Percentiles rank a stretch among this genome's conserved stretches.
Evolutionary conservation across 1,140 invertebrate genomes (phyloP).

Genomic region (Trichoplusia ni): DNA sequence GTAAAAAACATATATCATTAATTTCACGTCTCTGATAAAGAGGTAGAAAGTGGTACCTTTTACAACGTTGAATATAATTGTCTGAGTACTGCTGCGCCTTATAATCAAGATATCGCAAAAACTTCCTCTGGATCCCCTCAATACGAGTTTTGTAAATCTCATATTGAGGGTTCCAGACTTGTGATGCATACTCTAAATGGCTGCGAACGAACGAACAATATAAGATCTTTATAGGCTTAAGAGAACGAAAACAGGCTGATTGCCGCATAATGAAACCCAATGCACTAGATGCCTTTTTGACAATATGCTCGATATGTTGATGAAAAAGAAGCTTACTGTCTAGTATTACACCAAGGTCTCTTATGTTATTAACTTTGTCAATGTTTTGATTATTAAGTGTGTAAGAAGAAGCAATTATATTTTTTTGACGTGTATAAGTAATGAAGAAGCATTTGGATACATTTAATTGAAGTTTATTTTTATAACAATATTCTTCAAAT

Average conservation of each 20-base stretch:
- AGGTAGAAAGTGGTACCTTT: too few species aligned
- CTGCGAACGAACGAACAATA: slow-evolving; percentile 42
- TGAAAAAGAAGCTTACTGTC: slow-evolving; percentile 34
- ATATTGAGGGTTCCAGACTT: too few species aligned
- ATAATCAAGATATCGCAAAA: too few species aligned
- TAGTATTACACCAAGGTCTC: slow-evolving; percentile 24
- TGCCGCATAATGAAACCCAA: slow-evolving; percentile 33
- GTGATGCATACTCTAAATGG: slow-evolving; percentile 30
- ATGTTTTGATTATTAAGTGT: background rate
- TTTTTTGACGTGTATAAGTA: slow-evolving; percentile 30
- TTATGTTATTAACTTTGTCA: slow-evolving; percentile 6
- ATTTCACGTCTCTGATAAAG: too few species aligned
- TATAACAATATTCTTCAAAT: slow-evolving; percentile 35
- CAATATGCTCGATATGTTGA: slow-evolving; percentile 26
- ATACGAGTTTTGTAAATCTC: too few species aligned
- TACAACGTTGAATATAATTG: too few species aligned
- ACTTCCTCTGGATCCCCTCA: too few species aligned
- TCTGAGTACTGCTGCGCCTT: too few species aligned
- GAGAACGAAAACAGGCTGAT: slow-evolving; percentile 17
- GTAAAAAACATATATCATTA: too few species aligned
- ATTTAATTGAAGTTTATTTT: slow-evolving; percentile 36
- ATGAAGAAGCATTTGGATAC: slow-evolving; percentile 36
- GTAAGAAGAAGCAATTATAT: background rate
- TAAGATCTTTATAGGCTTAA: slow-evolving; percentile 36
- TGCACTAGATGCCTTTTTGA: slow-evolving; percentile 29